Base-by-base conservation (phyloP, 2,113 vertebrate genomes). In the Anguilla japonica region DNA sequence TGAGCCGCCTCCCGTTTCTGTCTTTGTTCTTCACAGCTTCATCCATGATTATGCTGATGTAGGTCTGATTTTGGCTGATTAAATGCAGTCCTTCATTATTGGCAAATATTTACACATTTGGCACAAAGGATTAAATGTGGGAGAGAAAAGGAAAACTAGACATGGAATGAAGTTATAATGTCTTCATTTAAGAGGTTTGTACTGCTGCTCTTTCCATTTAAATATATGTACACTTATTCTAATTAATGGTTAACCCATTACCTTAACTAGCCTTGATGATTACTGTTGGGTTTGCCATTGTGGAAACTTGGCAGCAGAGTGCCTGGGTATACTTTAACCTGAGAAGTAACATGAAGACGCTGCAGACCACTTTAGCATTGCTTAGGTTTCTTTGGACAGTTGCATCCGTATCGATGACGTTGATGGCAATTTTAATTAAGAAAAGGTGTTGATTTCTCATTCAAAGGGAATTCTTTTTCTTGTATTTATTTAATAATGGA, bases 1-100 rank as follows among this genome's bases (percentile, higher is more conserved):
- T 98, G 91, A 94, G 89, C 81, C 34, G 63, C 43, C 2, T 34
- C 7, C 5, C 26, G 9, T 75, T 75, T 13, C n/a, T 20, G 63
- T 2, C 26, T n/a, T 34, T 9, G 11, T 29, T 75, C 26, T n/a
- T 9, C 9, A 75, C n/a, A 75, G n/a, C 71, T 75, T 75, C 26
- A n/a, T 29, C 26, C 71, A 29, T 29, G 71, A 34, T 3, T 2
- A 16, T 75, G 9, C 26, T 34, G 71, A n/a, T 9, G 34, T 34
- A 26, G 71, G 9, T 34, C 11, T 1, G 13, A 34, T 1, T 9
- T 11, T 75, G 29, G 20, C 50, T 53, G 50, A 53, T 14, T 15
- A 46, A 15, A 20, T 13, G 34, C n/a, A 79, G 29, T 3, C 29
- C 78, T 79, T 34, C 29, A 40, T 41, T 81, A 2, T 40, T 5